A percentile compares a stretch with the other conserved stretches of the same genome.
phyloP scores from a whole-genome alignment of 2,797 vertebrate genomes.

The Microhierax caerulescens region DNA sequence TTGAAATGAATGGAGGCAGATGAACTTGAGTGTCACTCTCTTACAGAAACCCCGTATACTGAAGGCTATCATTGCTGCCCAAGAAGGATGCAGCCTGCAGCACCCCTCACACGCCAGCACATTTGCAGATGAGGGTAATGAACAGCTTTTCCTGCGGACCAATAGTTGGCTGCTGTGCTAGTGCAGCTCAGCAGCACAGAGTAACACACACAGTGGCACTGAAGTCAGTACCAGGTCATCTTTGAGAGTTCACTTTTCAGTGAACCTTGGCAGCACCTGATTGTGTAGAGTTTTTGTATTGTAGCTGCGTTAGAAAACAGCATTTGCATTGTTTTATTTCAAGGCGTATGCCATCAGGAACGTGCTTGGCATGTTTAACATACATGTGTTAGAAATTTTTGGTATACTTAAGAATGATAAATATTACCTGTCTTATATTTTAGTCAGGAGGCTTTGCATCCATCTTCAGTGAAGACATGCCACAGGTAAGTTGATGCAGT shows the following conservation, averaged over 20 bases:
- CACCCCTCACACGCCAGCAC: neutral
- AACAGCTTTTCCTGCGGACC: neutral
- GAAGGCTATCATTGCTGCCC: neutral
- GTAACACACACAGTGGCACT: neutral
- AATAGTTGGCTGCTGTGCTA: neutral
- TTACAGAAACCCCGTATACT: neutral
- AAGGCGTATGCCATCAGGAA: neutral
- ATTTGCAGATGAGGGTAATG: neutral
- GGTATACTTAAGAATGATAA: conserved; percentile 53
- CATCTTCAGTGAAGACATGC: conserved; percentile 80
- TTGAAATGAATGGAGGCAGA: conserved; percentile 16
- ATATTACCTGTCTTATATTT: conserved; percentile 68
- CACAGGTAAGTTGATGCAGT: conserved; percentile 70
- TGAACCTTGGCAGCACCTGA: neutral
- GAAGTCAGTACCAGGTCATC: neutral
- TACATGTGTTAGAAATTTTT: neutral
- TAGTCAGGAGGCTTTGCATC: conserved; percentile 78
- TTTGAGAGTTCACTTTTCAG: neutral
- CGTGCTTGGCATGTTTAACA: rapidly evolving
- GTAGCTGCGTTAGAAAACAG: neutral
- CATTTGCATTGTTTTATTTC: neutral
- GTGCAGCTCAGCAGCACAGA: neutral
- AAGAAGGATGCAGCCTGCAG: neutral
- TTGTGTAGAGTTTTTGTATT: neutral
- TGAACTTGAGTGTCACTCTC: conserved; percentile 6